Conservation (phyloP, 2,113 vertebrate species). For the Opisthocomus hoazin region DNA sequence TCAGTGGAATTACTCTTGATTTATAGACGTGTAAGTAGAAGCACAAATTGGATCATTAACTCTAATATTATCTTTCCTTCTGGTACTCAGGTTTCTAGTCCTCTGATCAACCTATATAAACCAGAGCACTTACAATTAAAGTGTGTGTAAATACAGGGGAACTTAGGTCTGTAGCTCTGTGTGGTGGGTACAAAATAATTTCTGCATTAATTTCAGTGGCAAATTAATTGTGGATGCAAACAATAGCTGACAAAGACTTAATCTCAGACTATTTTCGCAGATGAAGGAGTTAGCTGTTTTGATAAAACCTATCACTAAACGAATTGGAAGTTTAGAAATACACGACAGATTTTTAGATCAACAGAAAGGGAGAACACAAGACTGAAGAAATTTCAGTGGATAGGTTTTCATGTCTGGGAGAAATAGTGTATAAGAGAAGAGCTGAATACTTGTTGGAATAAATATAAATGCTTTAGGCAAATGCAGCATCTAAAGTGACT, state of each 20-base stretch:
- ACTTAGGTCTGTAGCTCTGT: background rate
- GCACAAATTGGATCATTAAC: background rate
- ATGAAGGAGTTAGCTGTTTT: background rate
- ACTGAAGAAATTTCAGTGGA: background rate
- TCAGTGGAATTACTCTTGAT: constrained; percentile 29
- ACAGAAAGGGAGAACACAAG: background rate
- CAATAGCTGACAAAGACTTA: background rate
- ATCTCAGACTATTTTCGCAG: background rate
- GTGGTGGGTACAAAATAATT: background rate
- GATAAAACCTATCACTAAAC: background rate
- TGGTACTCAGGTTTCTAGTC: background rate
- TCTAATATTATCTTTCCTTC: background rate
- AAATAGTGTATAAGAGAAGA: background rate
- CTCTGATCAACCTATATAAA: background rate
- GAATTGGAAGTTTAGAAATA: background rate
- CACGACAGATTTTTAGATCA: background rate
- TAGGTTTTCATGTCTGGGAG: background rate
- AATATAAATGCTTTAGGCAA: background rate
- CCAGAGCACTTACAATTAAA: background rate
- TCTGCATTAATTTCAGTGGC: background rate
- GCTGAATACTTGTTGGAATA: background rate
- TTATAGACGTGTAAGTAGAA: background rate
- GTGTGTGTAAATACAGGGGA: background rate
- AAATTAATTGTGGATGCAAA: background rate
- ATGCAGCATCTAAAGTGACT: background rate